Evolutionary conservation across 2,797 vertebrate genomes (phyloP).

Genomic region (Esox masquinongy): DNA sequence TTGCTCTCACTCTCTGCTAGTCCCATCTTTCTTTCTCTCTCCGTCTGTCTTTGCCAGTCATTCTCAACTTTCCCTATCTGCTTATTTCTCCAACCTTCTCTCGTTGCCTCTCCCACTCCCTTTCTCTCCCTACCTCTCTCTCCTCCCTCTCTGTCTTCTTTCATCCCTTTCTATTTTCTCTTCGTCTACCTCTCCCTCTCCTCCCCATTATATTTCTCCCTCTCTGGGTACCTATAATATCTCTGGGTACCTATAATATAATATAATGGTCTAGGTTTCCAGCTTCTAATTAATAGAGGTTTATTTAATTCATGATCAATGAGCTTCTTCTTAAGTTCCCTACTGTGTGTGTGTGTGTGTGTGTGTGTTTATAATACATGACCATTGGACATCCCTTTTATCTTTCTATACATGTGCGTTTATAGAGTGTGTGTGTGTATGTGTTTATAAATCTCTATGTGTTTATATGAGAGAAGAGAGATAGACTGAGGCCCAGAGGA

Average conservation of each 20-base stretch:
- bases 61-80: too few relatives aligned
- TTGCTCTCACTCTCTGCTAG: background rate
- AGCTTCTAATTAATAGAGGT: background rate
- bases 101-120: too few relatives aligned
- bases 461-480: background rate
- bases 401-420: background rate
- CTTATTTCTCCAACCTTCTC: too few relatives aligned
- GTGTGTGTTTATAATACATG: background rate
- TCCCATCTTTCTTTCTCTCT: too few relatives aligned
- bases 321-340: background rate
- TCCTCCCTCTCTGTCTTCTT: background rate
- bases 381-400: background rate
- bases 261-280: background rate
- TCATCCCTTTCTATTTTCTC: background rate
- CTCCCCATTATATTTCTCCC: background rate
- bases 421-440: background rate
- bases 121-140: background rate
- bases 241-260: background rate
- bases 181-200: background rate
- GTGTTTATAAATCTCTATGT: background rate
- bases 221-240: background rate
- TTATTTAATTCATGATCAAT: conserved; percentile 5
- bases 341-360: background rate
- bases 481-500: background rate
- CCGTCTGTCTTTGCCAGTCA: too few relatives aligned